Conservation (phyloP, 2,797 vertebrate genomes). For the Coreius guichenoti region DNA sequence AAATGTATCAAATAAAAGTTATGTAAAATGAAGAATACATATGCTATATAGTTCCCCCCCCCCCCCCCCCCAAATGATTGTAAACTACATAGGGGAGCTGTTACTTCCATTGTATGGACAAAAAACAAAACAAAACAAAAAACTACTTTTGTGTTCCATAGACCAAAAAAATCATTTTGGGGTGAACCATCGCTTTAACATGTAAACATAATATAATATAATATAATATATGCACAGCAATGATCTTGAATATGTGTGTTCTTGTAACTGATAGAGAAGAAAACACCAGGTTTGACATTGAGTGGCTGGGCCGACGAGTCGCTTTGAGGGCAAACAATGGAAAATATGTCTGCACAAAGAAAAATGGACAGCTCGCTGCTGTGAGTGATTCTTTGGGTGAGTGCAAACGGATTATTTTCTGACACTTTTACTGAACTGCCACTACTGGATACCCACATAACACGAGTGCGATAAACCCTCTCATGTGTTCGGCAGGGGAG, state of each 20-base stretch:
- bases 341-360: conserved; percentile 94
- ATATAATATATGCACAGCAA: neutral
- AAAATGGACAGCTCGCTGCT: conserved; percentile 94
- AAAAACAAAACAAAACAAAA: too few species aligned
- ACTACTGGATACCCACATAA: neutral
- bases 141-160: too few species aligned
- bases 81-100: too few species aligned
- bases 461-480: neutral
- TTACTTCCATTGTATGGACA: too few species aligned
- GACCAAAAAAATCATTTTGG: neutral
- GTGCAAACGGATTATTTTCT: conserved; percentile 51
- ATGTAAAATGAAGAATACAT: too few species aligned
- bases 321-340: conserved; percentile 92
- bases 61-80: too few species aligned
- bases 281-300: conserved; percentile 93
- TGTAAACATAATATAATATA: neutral
- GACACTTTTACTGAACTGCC: neutral
- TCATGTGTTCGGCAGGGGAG: conserved; percentile 76
- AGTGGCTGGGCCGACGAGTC: conserved; percentile 89
- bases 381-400: conserved; percentile 89
- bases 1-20: neutral
- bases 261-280: conserved; percentile 76
- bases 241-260: neutral
- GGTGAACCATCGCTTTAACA: neutral
- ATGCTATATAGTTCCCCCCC: too few species aligned